Evolutionary conservation across 2,113 vertebrate species (phyloP).

Genomic region (Paratilapia polleni): DNA sequence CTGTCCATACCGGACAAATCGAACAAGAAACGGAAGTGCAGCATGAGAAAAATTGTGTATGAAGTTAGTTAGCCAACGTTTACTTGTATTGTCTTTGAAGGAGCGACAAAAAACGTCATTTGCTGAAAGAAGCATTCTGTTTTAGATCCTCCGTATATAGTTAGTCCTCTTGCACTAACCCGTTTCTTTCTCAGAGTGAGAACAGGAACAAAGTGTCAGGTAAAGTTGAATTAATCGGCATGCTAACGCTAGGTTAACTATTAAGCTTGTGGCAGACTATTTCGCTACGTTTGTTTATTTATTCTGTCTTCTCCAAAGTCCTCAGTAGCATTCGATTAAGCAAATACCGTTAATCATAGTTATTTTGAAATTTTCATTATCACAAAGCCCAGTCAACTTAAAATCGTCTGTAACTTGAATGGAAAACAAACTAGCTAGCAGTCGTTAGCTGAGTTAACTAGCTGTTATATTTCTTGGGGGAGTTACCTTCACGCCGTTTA

Average conservation of each 20-base stretch:
- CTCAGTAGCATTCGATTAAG: too few species aligned
- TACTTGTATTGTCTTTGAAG: neutral
- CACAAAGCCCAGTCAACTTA: neutral
- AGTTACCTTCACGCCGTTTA: neutral
- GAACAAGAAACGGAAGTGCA: constrained; percentile 61
- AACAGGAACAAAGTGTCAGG: constrained; percentile 54
- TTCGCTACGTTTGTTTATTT: neutral
- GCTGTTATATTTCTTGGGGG: neutral
- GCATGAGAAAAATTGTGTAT: constrained; percentile 2
- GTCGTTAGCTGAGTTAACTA: neutral
- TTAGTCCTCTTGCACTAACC: constrained; percentile 25
- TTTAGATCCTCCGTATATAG: neutral
- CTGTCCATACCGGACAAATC: constrained; percentile 43
- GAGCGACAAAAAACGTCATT: neutral
- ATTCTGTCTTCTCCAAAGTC: neutral
- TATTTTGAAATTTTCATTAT: neutral
- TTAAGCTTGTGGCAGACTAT: neutral
- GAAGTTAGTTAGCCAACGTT: constrained; percentile 37
- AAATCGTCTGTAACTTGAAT: neutral
- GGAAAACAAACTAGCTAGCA: neutral
- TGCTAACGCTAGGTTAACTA: constrained; percentile 55
- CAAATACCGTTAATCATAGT: neutral
- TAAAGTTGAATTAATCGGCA: constrained; percentile 14
- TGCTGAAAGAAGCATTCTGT: neutral
- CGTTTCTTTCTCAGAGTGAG: constrained; percentile 12